A percentile compares a stretch with the other conserved stretches of the same genome.
Evolutionary conservation across 2,113 vertebrate species (phyloP).

Genomic region (Gasterosteus nipponicus): DNA sequence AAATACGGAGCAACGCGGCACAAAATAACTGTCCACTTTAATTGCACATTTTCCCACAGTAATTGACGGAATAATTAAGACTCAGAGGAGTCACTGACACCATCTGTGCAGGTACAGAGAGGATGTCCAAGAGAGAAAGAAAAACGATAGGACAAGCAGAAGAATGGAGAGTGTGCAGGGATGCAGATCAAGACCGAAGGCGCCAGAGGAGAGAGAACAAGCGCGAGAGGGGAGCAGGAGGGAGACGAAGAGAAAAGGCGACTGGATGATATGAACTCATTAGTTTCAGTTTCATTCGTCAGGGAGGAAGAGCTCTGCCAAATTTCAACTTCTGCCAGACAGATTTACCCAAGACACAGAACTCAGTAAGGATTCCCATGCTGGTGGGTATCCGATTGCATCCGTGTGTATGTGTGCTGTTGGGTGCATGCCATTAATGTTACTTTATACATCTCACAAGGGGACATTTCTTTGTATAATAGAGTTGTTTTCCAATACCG

Average conservation of each 20-base stretch:
- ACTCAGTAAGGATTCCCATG: conserved; percentile 30
- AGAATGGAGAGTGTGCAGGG: conserved; percentile 21
- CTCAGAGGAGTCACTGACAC: conserved; percentile 79
- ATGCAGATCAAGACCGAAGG: conserved; percentile 30
- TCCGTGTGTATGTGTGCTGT: conserved; percentile 5
- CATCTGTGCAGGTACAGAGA: conserved; percentile 78
- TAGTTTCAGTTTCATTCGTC: conserved; percentile 52
- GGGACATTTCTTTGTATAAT: not conserved
- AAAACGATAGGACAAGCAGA: not conserved
- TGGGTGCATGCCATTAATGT: not conserved
- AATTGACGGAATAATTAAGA: conserved; percentile 83
- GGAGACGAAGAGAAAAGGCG: conserved; percentile 17
- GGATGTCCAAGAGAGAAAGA: conserved; percentile 53
- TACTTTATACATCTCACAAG: too few species aligned
- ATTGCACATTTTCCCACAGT: conserved; percentile 81
- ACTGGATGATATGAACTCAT: conserved; percentile 59
- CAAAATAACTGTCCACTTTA: conserved; percentile 75
- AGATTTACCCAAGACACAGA: conserved; percentile 42
- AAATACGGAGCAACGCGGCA: conserved; percentile 65
- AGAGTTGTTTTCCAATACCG: not conserved
- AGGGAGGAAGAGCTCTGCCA: conserved; percentile 51
- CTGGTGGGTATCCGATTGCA: conserved; percentile 24
- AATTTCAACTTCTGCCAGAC: conserved; percentile 40
- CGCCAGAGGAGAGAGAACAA: conserved; percentile 17
- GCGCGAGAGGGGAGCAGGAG: conserved; percentile 39